phyloP scores from a whole-genome alignment of 1,140 invertebrate genomes.

The Brachionus sp. region DNA sequence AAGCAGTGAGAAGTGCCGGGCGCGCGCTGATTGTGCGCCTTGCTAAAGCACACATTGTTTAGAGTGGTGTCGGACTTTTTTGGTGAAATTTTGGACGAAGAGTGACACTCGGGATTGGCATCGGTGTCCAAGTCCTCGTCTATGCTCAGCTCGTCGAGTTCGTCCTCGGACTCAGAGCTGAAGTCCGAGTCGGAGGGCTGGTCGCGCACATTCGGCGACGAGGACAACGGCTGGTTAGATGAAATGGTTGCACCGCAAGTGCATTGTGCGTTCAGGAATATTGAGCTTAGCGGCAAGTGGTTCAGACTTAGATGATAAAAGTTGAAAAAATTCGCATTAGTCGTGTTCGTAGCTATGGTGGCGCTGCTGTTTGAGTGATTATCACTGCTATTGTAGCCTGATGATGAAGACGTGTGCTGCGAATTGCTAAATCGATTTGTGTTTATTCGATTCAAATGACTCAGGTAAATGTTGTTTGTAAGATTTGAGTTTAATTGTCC shows the following conservation, averaged over 20 bases:
- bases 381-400: conserved; percentile 27
- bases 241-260: neutral
- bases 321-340: neutral
- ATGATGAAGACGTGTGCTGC: conserved; percentile 24
- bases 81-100: neutral
- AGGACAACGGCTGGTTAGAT: neutral
- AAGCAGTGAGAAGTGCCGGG: conserved; percentile 7
- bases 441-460: neutral
- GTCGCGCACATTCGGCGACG: neutral
- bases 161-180: neutral
- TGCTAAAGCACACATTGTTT: neutral
- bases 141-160: neutral
- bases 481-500: neutral
- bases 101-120: neutral
- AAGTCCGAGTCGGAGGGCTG: neutral
- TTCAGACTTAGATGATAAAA: conserved; percentile 13
- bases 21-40: neutral
- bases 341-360: neutral
- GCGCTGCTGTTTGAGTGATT: neutral
- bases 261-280: neutral
- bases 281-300: conserved; percentile 2
- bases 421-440: neutral
- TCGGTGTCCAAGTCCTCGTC: neutral
- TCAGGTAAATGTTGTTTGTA: neutral
- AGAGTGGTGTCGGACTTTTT: neutral